phyloP scores from a whole-genome alignment of 2,888 invertebrate species.

The Tanytarsus gracilentus region DNA sequence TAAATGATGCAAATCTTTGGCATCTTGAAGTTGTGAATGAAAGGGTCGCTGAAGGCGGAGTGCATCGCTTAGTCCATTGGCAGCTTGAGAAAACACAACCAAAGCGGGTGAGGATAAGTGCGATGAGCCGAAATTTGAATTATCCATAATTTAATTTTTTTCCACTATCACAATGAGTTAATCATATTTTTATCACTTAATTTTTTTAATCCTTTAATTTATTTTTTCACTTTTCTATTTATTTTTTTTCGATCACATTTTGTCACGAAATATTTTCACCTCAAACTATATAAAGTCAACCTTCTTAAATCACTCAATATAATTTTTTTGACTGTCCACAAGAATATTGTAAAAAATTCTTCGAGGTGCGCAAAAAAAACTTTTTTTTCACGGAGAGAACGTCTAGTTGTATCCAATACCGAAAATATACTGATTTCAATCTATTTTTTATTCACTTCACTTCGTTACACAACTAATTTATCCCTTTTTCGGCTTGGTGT shows the following conservation, averaged over 20 bases:
- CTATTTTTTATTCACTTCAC: conserved; percentile 29
- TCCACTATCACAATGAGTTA: neutral
- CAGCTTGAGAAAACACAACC: conserved; percentile 66
- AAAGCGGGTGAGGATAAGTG: conserved; percentile 65
- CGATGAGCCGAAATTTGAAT: conserved; percentile 63
- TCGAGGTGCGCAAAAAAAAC: conserved; percentile 4
- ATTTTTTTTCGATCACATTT: conserved; percentile 12
- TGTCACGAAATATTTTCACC: neutral
- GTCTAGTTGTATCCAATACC: conserved; percentile 26
- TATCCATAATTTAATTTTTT: conserved; percentile 54
- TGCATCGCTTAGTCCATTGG: conserved; percentile 63
- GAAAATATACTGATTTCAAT: conserved; percentile 29
- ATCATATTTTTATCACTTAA: neutral
- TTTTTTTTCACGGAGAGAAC: conserved; percentile 4
- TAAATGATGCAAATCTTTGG: conserved; percentile 55
- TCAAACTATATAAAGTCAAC: no score
- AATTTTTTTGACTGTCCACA: no score
- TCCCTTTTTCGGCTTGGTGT: conserved; percentile 25
- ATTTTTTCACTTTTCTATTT: neutral
- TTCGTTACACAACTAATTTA: conserved; percentile 29
- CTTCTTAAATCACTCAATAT: no score
- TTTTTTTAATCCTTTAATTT: neutral
- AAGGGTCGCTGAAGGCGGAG: conserved; percentile 66
- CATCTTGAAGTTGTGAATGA: conserved; percentile 48
- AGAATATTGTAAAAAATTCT: conserved; percentile 16